phyloP scores from a whole-genome alignment of 2,113 vertebrate genomes.

The Azemiops feae region DNA sequence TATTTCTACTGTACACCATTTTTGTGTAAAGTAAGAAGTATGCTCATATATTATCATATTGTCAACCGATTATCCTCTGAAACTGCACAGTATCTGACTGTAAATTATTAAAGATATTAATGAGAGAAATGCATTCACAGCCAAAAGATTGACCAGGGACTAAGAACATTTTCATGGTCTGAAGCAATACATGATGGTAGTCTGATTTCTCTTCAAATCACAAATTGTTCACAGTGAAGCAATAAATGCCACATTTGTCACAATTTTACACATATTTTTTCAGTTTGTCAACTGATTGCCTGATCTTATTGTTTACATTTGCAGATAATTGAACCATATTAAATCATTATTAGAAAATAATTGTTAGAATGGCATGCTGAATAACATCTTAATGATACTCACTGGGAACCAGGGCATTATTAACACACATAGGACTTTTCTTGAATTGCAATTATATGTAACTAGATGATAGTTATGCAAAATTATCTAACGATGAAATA shows the following conservation, averaged over 20 bases:
- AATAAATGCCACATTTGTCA: slow-evolving; percentile 7
- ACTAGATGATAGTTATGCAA: slow-evolving; percentile 5
- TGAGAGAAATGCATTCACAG: not conserved
- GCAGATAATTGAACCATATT: slow-evolving; percentile 14
- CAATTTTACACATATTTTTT: not conserved
- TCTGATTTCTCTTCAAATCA: not conserved
- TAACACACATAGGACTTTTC: not conserved
- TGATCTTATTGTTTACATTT: not conserved
- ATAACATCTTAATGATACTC: not conserved
- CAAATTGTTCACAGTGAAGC: not conserved
- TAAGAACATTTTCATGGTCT: slow-evolving; percentile 18
- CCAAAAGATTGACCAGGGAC: slow-evolving; percentile 8
- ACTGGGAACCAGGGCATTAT: not conserved
- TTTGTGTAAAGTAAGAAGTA: fast-evolving
- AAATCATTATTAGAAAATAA: not conserved
- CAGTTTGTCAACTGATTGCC: not conserved
- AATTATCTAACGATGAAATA: not conserved
- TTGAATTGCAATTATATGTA: slow-evolving; percentile 13
- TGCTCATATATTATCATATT: not conserved
- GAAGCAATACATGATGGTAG: not conserved
- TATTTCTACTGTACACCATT: not conserved
- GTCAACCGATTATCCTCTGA: not conserved
- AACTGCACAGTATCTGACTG: not conserved
- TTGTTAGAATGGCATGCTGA: not conserved
- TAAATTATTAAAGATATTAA: not conserved